phyloP scores from a whole-genome alignment of 1,140 invertebrate genomes.

The Pogonognathellus flavescens region DNA sequence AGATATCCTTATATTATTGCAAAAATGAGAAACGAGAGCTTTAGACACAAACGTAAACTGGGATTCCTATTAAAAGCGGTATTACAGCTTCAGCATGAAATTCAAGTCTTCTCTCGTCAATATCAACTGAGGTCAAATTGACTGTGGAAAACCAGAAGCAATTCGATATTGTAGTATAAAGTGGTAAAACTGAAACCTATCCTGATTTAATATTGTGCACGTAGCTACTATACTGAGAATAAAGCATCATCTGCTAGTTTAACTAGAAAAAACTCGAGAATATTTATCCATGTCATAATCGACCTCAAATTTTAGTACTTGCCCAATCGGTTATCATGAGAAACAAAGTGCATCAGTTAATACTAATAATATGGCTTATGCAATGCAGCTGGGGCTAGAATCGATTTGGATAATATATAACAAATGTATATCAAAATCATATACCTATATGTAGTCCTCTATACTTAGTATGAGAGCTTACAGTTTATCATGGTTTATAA shows the following conservation, averaged over 20 bases:
- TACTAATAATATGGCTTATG: background rate
- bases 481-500: background rate
- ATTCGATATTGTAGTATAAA: background rate
- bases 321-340: slow-evolving; percentile 17
- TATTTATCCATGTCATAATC: slow-evolving; percentile 19
- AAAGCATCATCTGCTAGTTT: too few relatives aligned
- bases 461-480: too few relatives aligned
- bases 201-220: too few relatives aligned
- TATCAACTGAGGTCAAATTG: background rate
- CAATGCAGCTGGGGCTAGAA: background rate
- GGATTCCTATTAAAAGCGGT: too few relatives aligned
- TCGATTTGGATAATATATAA: background rate
- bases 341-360: slow-evolving; percentile 22
- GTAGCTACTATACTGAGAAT: too few relatives aligned
- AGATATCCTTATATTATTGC: too few relatives aligned
- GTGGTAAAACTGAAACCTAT: background rate
- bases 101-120: too few relatives aligned
- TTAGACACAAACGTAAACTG: too few relatives aligned
- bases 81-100: too few relatives aligned
- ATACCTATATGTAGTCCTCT: too few relatives aligned
- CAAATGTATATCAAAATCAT: background rate
- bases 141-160: background rate
- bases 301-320: slow-evolving; percentile 31
- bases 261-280: too few relatives aligned
- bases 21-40: too few relatives aligned